A percentile compares a stretch with the other conserved stretches of the same genome.
phyloP scores from a whole-genome alignment of 2,888 invertebrate species.

The Sthenelais limicola region DNA sequence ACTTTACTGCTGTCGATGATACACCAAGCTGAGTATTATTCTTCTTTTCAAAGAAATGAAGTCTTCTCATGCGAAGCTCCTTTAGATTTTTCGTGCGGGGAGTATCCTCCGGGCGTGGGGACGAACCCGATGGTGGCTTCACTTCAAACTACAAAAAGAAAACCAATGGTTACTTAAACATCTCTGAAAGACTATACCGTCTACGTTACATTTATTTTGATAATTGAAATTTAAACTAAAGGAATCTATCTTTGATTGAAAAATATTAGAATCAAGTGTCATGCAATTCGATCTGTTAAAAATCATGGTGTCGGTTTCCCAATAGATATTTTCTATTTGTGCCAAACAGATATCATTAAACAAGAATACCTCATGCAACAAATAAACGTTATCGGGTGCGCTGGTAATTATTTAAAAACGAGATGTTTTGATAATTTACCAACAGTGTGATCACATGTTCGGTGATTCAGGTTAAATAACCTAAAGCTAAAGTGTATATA shows the following conservation, averaged over 20 bases:
- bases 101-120: conserved; percentile 39
- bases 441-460: not conserved
- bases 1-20: not conserved
- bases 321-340: no score
- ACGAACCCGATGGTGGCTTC: conserved; percentile 21
- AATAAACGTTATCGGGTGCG: no score
- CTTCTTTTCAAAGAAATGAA: conserved; percentile 29
- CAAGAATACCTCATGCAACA: no score
- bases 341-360: no score
- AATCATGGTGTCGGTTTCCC: no score
- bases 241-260: no score
- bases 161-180: not conserved
- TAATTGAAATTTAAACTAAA: no score
- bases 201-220: no score
- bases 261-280: no score
- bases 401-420: no score
- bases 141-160: conserved; percentile 13
- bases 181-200: not conserved
- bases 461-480: not conserved
- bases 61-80: conserved; percentile 37
- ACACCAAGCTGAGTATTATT: not conserved
- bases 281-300: no score
- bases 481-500: not conserved
- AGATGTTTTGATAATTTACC: not conserved
- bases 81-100: conserved; percentile 41